phyloP scores from a whole-genome alignment of 1,140 invertebrate species.

The Leptopilina clavipes region DNA sequence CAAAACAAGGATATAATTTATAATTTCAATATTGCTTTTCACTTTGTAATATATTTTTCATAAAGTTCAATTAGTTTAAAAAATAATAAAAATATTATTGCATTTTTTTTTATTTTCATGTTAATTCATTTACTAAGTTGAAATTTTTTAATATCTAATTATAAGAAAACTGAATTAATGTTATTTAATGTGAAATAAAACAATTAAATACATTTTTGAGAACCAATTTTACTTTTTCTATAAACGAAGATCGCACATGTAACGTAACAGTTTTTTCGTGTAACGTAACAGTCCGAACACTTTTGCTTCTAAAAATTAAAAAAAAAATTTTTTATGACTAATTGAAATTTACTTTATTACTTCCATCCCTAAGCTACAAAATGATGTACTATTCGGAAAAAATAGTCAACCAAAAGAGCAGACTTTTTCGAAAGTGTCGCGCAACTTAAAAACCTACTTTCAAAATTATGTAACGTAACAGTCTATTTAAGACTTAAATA shows the following conservation, averaged over 20 bases:
- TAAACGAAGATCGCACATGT: not conserved
- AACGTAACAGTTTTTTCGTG: too few relatives aligned
- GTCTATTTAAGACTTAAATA: not conserved
- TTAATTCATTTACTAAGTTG: too few relatives aligned
- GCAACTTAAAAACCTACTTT: not conserved
- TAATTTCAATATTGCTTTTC: too few relatives aligned
- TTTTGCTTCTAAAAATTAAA: not conserved
- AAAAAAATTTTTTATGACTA: too few relatives aligned
- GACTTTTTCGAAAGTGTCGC: not conserved
- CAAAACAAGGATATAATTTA: too few relatives aligned
- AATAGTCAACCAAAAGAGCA: not conserved
- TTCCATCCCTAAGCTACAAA: not conserved
- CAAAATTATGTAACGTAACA: not conserved
- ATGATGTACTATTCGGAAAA: not conserved
- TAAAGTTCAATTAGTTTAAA: not conserved
- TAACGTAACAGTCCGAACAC: too few relatives aligned
- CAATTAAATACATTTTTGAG: not conserved
- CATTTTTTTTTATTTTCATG: not conserved
- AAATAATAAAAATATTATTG: not conserved
- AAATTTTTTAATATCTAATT: not conserved
- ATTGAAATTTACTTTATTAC: not conserved
- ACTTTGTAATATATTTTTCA: too few relatives aligned
- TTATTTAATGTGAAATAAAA: too few relatives aligned
- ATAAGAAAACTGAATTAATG: not conserved
- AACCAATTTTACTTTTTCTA: not conserved